Conservation (phyloP, 2,888 invertebrate genomes). For the Rhaphigaster nebulosa region DNA sequence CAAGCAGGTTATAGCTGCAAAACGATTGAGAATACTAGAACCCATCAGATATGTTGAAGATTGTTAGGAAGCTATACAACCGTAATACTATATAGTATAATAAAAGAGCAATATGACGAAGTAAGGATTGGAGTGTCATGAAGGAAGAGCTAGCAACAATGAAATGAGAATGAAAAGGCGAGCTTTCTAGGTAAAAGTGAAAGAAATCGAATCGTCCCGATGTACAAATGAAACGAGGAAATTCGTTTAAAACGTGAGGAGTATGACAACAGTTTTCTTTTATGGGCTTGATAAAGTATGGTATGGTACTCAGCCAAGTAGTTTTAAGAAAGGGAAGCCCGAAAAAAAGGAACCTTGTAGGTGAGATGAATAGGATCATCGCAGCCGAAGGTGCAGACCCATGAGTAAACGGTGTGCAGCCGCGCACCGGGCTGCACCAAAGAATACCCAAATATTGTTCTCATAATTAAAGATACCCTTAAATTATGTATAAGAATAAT, state of each 20-base stretch:
- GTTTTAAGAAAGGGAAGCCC: not conserved
- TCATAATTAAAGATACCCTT: no score
- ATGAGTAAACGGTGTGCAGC: no score
- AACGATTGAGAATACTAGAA: no score
- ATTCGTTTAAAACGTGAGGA: not conserved
- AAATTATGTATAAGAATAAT: no score
- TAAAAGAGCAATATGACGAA: not conserved
- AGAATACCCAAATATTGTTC: no score
- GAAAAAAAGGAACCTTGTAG: no score
- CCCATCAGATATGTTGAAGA: not conserved
- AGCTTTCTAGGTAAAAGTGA: constrained; percentile 8
- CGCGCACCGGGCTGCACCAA: no score
- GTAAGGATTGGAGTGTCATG: not conserved
- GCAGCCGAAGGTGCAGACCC: no score
- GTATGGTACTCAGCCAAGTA: not conserved
- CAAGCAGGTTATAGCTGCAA: no score
- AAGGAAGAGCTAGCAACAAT: not conserved
- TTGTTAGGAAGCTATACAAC: not conserved
- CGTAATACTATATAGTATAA: no score
- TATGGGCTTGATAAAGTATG: not conserved
- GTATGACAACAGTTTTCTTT: not conserved
- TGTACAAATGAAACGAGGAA: not conserved
- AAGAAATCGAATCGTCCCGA: not conserved
- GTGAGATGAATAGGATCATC: no score
- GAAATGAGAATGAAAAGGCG: not conserved